phyloP scores from a whole-genome alignment of 2,797 vertebrate genomes.

The Falco columbarius region DNA sequence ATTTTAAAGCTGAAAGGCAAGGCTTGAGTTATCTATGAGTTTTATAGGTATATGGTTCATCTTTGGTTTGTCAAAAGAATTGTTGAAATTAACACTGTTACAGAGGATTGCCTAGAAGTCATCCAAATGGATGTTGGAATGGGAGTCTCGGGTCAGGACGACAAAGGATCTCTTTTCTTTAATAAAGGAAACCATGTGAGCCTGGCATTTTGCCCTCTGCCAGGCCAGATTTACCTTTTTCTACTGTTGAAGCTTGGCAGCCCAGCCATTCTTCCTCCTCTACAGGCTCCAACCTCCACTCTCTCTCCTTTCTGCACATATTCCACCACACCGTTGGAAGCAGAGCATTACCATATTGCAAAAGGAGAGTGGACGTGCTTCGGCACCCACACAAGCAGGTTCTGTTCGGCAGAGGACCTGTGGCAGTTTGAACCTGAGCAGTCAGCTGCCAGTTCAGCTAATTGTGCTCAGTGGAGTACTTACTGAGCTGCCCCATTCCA shows the following conservation, averaged over 20 bases:
- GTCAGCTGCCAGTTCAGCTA: background rate
- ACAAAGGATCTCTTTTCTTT: background rate
- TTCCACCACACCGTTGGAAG: background rate
- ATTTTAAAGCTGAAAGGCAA: background rate
- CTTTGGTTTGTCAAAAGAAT: background rate
- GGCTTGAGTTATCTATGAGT: background rate
- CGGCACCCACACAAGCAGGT: background rate
- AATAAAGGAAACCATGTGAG: background rate
- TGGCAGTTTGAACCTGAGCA: background rate
- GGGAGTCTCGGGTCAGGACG: accelerated
- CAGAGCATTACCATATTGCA: background rate
- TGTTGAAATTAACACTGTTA: background rate
- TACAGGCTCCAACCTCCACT: background rate
- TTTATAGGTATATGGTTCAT: background rate
- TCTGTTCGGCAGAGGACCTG: background rate
- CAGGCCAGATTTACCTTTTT: background rate
- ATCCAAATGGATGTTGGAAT: background rate
- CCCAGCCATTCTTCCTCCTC: background rate
- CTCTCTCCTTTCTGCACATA: background rate
- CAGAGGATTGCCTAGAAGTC: background rate
- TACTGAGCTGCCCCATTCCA: background rate
- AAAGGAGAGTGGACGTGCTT: background rate
- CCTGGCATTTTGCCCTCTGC: background rate
- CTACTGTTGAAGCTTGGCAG: background rate
- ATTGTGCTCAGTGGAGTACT: accelerated